Base-by-base conservation (phyloP, 2,888 invertebrate species). In the Drosophila pseudotakahashii region DNA sequence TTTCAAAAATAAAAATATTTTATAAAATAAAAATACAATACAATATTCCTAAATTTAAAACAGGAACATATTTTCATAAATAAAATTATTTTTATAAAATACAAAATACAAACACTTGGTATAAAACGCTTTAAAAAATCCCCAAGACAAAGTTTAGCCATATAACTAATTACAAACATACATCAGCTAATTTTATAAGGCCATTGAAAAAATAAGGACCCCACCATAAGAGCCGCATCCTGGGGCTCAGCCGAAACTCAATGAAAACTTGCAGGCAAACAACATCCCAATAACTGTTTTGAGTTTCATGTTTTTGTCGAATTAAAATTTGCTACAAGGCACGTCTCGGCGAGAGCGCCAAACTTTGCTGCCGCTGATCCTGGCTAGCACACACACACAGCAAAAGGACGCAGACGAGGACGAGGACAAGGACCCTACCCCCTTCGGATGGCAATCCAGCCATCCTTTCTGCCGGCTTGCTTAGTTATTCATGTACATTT, bases 261-360 rank as follows among this genome's bases (percentile, higher is more conserved):
- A 62, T 58, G 58, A 62, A 62, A 57, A 62, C 57, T 62, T 47
- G 60, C 70, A 63, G 58, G 52, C 60, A 73, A 75, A 79, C 71
- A 73, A 71, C 57, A 73, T 47, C 34, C 76, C 85, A 87, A 85
- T 90, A 89, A 89, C 89, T 86, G 88, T 90, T 89, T 81, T 39
- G 64, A 73, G 83, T 80, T 63, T 79, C 79, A 83, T 88, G 84
- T 89, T 79, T 74, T 86, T 77, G 78, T 81, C 82, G 80, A 89
- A 89, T 89, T 89, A 89, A 85, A 89, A 90, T 81, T 85, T 82
- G 83, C 86, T 75, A 73, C 77, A 78, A 80, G 68, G 77, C 82
- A 81, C 82, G 82, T 83, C 87, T 87, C 87, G 70, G 66, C 75
- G 74, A 78, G 73, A 48, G 48, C 71, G 87, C 75, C 72, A 84